Conservation (phyloP, 1,140 invertebrate genomes). For the Orchestia grillus region DNA sequence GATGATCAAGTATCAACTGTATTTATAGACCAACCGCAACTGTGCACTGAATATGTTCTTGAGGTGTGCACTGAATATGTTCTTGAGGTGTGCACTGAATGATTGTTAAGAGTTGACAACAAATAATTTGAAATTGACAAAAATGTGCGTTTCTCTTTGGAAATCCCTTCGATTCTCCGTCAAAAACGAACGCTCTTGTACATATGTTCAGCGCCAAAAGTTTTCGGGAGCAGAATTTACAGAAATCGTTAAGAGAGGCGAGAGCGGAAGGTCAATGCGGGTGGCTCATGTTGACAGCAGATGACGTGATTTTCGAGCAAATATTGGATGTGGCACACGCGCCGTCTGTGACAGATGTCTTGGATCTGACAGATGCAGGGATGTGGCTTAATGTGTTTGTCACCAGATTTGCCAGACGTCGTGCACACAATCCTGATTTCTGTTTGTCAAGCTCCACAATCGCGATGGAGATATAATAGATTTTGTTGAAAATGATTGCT, state of each 20-base stretch:
- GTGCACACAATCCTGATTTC: not conserved
- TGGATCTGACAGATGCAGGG: slow-evolving; percentile 50
- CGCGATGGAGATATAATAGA: not conserved
- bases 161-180: not conserved
- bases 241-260: not conserved
- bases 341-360: slow-evolving; percentile 28
- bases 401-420: slow-evolving; percentile 28
- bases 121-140: not conserved
- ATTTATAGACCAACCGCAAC: not conserved
- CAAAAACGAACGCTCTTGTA: not conserved
- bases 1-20: not conserved
- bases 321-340: slow-evolving; percentile 48
- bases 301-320: slow-evolving; percentile 52
- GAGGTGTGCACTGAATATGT: not conserved
- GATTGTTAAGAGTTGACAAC: not conserved
- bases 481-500: not conserved
- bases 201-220: not conserved
- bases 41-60: not conserved
- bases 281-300: slow-evolving; percentile 28
- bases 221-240: not conserved
- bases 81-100: not conserved
- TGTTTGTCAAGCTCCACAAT: not conserved
- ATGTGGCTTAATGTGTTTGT: slow-evolving; percentile 43
- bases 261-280: slow-evolving; percentile 14
- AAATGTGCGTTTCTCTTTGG: not conserved